A percentile compares a stretch with the other conserved stretches of the same genome.
phyloP scores from a whole-genome alignment of 1,140 invertebrate genomes.

The Sweltsa coloradensis region DNA sequence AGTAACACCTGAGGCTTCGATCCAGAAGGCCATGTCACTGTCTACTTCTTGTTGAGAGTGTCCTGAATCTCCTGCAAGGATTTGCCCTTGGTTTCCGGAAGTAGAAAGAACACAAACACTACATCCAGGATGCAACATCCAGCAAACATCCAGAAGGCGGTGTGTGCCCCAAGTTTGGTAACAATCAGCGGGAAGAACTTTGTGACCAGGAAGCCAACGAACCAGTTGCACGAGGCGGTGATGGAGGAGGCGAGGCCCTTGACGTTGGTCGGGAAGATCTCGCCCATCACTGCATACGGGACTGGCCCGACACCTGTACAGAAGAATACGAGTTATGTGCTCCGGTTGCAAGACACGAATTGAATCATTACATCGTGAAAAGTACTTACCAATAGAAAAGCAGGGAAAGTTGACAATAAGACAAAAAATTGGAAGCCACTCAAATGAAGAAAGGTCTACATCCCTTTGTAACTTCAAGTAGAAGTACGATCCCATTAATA shows the following conservation, averaged over 20 bases:
- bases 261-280: conserved; percentile 66
- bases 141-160: conserved; percentile 69
- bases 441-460: too few species aligned
- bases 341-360: too few species aligned
- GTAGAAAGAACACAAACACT: conserved; percentile 47
- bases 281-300: conserved; percentile 74
- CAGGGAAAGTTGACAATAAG: too few species aligned
- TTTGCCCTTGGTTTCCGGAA: conserved; percentile 76
- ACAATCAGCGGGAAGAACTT: conserved; percentile 53
- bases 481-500: too few species aligned
- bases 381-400: too few species aligned
- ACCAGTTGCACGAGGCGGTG: conserved; percentile 66
- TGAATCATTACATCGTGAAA: too few species aligned
- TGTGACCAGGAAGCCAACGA: conserved; percentile 65
- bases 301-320: conserved; percentile 75
- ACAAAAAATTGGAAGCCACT: too few species aligned
- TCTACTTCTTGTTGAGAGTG: too few species aligned
- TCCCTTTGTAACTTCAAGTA: too few species aligned
- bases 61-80: conserved; percentile 62
- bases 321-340: too few species aligned
- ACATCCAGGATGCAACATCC: conserved; percentile 49
- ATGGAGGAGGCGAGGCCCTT: conserved; percentile 62
- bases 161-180: conserved; percentile 45
- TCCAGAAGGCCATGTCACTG: too few species aligned
- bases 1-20: too few species aligned